Conservation (phyloP, 2,113 vertebrate species). For the Rafetus swinhoei region DNA sequence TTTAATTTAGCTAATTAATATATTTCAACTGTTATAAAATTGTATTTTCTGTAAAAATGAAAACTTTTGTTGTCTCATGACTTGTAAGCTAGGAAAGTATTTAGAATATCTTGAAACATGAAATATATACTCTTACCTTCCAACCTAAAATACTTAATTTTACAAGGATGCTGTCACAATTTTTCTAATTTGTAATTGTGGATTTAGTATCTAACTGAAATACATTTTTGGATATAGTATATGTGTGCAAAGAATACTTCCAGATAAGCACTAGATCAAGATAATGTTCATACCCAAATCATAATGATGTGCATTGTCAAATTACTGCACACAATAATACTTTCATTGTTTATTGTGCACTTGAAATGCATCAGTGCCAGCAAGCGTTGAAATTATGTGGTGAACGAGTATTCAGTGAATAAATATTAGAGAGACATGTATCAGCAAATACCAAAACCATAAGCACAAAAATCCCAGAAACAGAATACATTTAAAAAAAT, state of each 20-base stretch:
- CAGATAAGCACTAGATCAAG: constrained; percentile 11
- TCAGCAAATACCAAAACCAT: constrained; percentile 40
- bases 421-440: constrained; percentile 23
- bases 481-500: neutral
- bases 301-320: constrained; percentile 22
- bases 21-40: neutral
- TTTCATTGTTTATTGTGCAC: constrained; percentile 33
- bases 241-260: constrained; percentile 15
- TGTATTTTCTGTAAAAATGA: neutral
- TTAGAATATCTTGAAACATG: neutral
- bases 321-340: constrained; percentile 1
- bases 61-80: neutral
- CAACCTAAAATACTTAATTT: neutral
- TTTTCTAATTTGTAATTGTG: neutral
- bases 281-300: constrained; percentile 20
- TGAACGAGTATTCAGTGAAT: constrained; percentile 36
- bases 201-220: constrained; percentile 13
- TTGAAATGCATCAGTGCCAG: constrained; percentile 31
- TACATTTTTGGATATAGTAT: neutral
- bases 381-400: neutral
- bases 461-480: constrained; percentile 30
- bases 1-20: neutral
- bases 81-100: neutral
- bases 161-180: neutral
- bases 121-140: neutral